Conservation (phyloP, 1,140 invertebrate species). For the Philopotamus ludificatus region DNA sequence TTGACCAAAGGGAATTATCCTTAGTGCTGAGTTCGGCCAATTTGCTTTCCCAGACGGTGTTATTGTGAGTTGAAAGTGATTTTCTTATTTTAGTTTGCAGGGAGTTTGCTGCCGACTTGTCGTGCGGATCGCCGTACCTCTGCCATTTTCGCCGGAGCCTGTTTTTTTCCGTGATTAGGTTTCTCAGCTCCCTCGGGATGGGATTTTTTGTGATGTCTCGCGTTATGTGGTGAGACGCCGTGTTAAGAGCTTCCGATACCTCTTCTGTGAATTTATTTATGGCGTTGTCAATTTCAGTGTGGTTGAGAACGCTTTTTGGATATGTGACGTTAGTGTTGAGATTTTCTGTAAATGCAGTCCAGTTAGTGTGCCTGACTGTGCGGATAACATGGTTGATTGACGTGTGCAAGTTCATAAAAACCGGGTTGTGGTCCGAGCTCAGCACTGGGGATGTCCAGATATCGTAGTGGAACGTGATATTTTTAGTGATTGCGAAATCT, state of each 20-base stretch:
- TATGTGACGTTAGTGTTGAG: too few relatives aligned
- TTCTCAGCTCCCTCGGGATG: neutral
- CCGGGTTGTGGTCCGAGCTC: too few relatives aligned
- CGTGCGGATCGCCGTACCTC: neutral
- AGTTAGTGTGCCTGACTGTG: too few relatives aligned
- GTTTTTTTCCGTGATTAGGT: neutral
- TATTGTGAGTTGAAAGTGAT: neutral
- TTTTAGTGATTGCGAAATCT: too few relatives aligned
- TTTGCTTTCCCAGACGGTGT: neutral
- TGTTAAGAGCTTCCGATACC: neutral
- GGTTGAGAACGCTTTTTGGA: too few relatives aligned
- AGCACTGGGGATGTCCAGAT: too few relatives aligned
- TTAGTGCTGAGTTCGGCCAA: neutral
- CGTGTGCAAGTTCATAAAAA: too few relatives aligned
- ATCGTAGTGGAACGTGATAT: too few relatives aligned
- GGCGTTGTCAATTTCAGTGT: neutral
- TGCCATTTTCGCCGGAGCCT: neutral
- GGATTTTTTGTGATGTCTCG: neutral
- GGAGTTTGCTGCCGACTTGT: neutral
- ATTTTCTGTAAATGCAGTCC: too few relatives aligned
- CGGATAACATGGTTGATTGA: too few relatives aligned
- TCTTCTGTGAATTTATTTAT: neutral
- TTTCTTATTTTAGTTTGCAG: neutral
- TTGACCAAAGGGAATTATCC: neutral
- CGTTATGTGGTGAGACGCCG: neutral